A percentile compares a stretch with the other conserved stretches of the same genome.
These are phyloP conservation scores for Xiphias gladius DNA, from an alignment of 2,113 vertebrate species.

Conservation along the genomic window DNA sequence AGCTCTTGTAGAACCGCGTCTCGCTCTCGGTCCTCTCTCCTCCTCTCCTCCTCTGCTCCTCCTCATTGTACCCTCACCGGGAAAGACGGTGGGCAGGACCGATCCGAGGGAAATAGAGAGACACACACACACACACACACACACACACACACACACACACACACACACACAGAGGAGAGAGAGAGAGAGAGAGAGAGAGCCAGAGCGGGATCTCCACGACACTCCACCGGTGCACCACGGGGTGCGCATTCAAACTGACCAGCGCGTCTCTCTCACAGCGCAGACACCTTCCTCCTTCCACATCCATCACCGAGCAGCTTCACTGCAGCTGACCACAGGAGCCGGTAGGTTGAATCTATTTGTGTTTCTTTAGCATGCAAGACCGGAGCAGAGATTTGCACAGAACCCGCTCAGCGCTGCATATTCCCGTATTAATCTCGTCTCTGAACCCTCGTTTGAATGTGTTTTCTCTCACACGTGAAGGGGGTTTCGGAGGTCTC, in stretches of 20 bases:
- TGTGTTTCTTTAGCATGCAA: not conserved
- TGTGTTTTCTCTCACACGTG: not conserved
- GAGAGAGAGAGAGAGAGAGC: constrained; percentile 43
- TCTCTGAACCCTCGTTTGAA: not conserved
- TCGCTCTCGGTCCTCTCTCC: not conserved
- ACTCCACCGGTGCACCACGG: constrained; percentile 65
- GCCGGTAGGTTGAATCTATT: constrained; percentile 49
- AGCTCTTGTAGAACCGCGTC: not conserved
- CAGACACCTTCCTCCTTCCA: constrained; percentile 1
- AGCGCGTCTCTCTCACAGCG: constrained; percentile 64
- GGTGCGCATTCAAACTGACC: constrained; percentile 78
- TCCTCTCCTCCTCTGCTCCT: not conserved
- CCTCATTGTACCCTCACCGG: constrained; percentile 39
- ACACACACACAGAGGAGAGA: constrained; percentile 9
- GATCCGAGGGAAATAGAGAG: constrained; percentile 23
- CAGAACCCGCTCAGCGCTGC: not conserved
- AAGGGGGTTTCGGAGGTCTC: not conserved
- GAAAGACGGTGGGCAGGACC: constrained; percentile 38
- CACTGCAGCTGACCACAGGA: constrained; percentile 8
- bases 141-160: too few species aligned
- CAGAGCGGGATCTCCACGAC: constrained; percentile 28
- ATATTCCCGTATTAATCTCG: not conserved
- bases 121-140: constrained; percentile 16
- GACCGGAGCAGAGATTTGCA: not conserved
- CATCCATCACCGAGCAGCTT: constrained; percentile 21